A percentile compares a stretch with the other conserved stretches of the same genome.
Evolutionary conservation across 2,113 vertebrate species (phyloP).

Genomic region (Gyps fulvus): DNA sequence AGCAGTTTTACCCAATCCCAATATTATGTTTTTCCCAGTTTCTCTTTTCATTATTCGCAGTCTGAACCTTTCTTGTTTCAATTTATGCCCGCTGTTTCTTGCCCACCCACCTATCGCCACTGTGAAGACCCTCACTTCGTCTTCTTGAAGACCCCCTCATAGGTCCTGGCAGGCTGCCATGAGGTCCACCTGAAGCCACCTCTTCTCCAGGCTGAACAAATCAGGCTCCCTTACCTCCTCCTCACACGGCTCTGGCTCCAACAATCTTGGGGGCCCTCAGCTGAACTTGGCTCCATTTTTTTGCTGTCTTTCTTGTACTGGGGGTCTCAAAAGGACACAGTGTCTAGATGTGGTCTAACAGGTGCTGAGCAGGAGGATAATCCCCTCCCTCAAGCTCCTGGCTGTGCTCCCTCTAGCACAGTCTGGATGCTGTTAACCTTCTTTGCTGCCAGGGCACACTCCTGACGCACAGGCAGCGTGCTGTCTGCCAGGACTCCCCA

Average conservation of each 20-base stretch:
- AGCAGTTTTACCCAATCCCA: neutral
- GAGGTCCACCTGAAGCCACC: neutral
- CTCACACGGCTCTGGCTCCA: neutral
- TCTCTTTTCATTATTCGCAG: neutral
- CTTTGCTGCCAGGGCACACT: neutral
- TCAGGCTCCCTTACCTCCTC: neutral
- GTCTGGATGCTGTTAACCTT: neutral
- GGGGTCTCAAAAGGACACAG: neutral
- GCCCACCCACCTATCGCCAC: neutral
- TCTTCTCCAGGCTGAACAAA: neutral
- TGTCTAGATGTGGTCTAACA: neutral
- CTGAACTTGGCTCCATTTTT: neutral
- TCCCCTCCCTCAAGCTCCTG: neutral
- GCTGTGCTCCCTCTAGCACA: neutral
- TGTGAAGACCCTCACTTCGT: neutral
- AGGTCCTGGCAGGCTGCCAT: neutral
- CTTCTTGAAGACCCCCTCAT: neutral
- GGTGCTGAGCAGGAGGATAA: neutral
- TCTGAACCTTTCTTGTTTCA: neutral
- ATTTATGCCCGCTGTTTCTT: neutral
- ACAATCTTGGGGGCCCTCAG: neutral
- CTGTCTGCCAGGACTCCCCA: neutral
- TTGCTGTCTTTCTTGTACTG: neutral
- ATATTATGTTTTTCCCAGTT: neutral
- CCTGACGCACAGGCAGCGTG: accelerated